Evolutionary conservation across 64 coral and sea anemone genomes (phyloP).

Genomic region (Cladopsammia gracilis): DNA sequence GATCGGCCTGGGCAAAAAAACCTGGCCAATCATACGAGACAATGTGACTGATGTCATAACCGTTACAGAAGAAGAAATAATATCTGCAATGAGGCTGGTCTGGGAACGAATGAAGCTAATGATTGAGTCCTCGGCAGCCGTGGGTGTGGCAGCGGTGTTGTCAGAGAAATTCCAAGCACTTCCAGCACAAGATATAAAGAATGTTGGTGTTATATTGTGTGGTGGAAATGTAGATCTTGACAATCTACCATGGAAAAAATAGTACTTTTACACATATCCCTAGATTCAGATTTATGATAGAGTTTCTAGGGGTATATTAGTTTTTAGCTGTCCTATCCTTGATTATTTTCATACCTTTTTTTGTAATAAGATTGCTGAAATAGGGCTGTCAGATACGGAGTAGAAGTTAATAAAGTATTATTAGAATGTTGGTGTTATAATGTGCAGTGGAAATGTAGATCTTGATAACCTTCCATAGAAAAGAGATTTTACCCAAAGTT

Average conservation of each 20-base stretch:
- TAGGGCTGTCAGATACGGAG: too few species aligned
- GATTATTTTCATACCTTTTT: too few species aligned
- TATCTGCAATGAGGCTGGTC: slow-evolving; percentile 88
- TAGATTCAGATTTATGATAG: too few species aligned
- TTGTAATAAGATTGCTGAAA: too few species aligned
- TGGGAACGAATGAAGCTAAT: slow-evolving; percentile 98
- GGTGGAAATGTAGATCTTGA: slow-evolving; percentile 96
- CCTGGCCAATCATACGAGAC: slow-evolving; percentile 97
- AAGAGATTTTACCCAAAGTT: background rate
- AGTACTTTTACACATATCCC: background rate
- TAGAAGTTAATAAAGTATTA: too few species aligned
- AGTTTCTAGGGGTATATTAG: too few species aligned
- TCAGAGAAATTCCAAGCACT: slow-evolving; percentile 80
- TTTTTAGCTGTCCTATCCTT: too few species aligned
- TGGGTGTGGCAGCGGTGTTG: slow-evolving; percentile 88
- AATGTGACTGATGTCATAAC: slow-evolving; percentile 93
- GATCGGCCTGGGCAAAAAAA: slow-evolving; percentile 81
- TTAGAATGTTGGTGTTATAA: slow-evolving; percentile 85
- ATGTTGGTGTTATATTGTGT: slow-evolving; percentile 92
- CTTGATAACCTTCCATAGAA: slow-evolving; percentile 88
- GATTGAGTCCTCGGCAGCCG: slow-evolving; percentile 96
- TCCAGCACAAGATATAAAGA: slow-evolving; percentile 45
- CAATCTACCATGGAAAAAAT: slow-evolving; percentile 84
- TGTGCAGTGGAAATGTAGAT: slow-evolving; percentile 97
- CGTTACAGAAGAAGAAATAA: slow-evolving; percentile 95